Evolutionary conservation across 1,140 invertebrate genomes (phyloP).

Genomic region (Zaprionus vittiger): DNA sequence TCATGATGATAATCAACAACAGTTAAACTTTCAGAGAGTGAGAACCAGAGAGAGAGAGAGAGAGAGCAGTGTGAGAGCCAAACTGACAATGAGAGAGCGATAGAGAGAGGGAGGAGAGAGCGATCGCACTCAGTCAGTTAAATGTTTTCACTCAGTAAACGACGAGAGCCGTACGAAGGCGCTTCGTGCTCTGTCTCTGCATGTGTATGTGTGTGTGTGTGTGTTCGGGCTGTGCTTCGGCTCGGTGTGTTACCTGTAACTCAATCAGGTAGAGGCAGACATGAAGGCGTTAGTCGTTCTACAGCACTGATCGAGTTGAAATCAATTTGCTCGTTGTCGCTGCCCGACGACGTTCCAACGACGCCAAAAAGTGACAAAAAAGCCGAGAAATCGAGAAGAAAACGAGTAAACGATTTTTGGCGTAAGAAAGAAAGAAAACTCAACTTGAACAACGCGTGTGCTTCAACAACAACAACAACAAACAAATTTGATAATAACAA

Average conservation of each 20-base stretch:
- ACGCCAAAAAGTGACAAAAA: constrained; percentile 30
- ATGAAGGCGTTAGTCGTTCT: constrained; percentile 84
- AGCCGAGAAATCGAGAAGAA: constrained; percentile 39
- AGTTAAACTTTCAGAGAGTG: constrained; percentile 42
- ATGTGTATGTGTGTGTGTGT: constrained; percentile 50
- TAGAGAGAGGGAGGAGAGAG: constrained; percentile 7
- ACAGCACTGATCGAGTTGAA: constrained; percentile 84
- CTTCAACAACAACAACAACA: constrained; percentile 4
- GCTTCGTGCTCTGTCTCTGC: constrained; percentile 23
- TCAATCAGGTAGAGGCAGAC: constrained; percentile 84
- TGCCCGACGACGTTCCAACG: constrained; percentile 1
- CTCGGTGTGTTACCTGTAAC: constrained; percentile 64
- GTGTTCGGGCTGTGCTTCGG: constrained; percentile 35
- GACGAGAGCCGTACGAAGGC: constrained; percentile 20
- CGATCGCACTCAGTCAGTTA: not conserved
- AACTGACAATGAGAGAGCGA: not conserved
- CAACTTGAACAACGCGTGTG: constrained; percentile 21
- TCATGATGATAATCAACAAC: constrained; percentile 41
- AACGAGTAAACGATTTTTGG: constrained; percentile 18
- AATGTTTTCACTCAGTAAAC: constrained; percentile 30
- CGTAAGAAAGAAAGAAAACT: constrained; percentile 30
- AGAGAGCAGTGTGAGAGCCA: not conserved
- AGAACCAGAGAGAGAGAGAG: not conserved
- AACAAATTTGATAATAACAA: constrained; percentile 16
- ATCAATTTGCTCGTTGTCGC: constrained; percentile 65